A percentile compares a stretch with the other conserved stretches of the same genome.
phyloP scores from a whole-genome alignment of 2,113 vertebrate species.

The Trichechus manatus region DNA sequence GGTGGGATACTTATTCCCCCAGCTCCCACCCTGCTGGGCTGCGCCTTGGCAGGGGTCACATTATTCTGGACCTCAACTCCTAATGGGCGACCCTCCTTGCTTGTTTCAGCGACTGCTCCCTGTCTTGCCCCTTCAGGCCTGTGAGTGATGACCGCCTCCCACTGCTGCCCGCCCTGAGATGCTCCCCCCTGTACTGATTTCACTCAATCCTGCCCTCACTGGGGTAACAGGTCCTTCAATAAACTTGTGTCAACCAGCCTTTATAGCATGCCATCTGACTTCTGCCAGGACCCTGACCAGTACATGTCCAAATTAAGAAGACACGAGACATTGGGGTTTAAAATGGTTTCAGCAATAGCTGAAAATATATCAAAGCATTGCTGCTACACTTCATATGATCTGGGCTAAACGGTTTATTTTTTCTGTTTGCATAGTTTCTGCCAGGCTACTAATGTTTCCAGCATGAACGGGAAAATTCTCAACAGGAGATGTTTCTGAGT shows the following conservation, averaged over 20 bases:
- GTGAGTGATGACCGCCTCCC: too few relatives aligned
- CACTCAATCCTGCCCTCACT: neutral
- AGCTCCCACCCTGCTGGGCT: neutral
- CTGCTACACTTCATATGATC: accelerated
- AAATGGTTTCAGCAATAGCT: neutral
- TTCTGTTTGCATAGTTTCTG: neutral
- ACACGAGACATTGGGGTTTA: neutral
- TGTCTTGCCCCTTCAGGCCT: neutral
- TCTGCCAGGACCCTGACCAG: neutral
- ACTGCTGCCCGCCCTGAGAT: neutral
- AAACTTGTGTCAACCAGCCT: neutral
- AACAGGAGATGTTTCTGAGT: neutral
- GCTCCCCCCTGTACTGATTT: neutral
- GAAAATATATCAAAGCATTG: neutral
- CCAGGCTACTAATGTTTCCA: neutral
- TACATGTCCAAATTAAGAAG: neutral
- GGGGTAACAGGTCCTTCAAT: neutral
- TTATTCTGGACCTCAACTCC: neutral
- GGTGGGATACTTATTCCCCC: neutral
- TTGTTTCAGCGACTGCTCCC: neutral
- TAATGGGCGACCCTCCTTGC: accelerated
- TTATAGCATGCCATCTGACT: neutral
- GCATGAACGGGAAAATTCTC: neutral
- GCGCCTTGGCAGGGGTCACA: accelerated
- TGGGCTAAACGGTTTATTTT: neutral